Base-by-base conservation (phyloP, 1,140 invertebrate species). In the Sycophila sp. region DNA sequence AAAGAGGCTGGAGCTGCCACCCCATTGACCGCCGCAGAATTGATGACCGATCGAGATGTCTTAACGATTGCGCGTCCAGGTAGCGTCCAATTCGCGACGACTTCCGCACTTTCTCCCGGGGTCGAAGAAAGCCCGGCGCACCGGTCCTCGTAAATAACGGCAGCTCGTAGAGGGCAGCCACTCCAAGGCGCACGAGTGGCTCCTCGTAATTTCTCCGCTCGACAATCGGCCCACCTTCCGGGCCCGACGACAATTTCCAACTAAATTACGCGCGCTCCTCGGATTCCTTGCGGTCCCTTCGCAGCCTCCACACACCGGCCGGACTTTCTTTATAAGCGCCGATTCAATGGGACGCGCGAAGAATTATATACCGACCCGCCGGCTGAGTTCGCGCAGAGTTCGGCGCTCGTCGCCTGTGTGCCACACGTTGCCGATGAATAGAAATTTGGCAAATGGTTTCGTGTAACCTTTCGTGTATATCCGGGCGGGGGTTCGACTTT, bases 191-290 rank as follows among this genome's bases (percentile, higher is more conserved):
- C n/a, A 22, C 49, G 26, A 55, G 51, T 6, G 28, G 8, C n/a
- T 15, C 40, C 51, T 55, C 51, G 4, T 55, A 55, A 53, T 10
- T 55, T 55, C n/a, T n/a, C 30, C 15, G 1, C 4, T n/a, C 15
- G 15, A 55, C 51, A 55, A 34, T 55, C 28, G 51, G 4, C 10
- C 47, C 7, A 28, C 40, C 40, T 42, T 42, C 40, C 13, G 51
- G 28, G 51, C 4, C n/a, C 53, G 53, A 59, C 56, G 56, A 59
- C 56, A 40, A 59, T 59, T 59, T 59, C 26, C 56, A 26, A 8
- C 2, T 24, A 59, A 59, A 59, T 59, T 59, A 59, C 32, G 36
- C 34, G 32, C 4, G 13, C 4, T 17, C 8, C 42, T 19, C 40
- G 40, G 15, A 5, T 4, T n/a, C n/a, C 13, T 17, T 17, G 19